Evolutionary conservation across 2,113 vertebrate species (phyloP).

Genomic region (Cyanocitta stelleri): DNA sequence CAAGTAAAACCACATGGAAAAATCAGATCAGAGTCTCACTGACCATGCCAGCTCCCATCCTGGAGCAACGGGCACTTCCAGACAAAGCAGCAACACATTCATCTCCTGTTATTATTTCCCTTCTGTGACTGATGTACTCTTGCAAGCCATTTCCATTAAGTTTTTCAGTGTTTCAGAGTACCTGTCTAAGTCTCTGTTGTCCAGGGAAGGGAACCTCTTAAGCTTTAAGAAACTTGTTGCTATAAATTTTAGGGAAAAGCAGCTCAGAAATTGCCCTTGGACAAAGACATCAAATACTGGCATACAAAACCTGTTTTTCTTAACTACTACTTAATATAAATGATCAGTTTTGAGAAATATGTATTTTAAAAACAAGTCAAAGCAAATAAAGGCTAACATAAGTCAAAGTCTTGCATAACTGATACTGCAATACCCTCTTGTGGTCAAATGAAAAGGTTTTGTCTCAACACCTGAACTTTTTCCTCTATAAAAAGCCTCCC

Average conservation of each 20-base stretch:
- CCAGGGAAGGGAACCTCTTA: not conserved
- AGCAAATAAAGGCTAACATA: not conserved
- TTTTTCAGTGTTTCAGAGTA: not conserved
- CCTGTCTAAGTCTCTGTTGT: not conserved
- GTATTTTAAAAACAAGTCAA: not conserved
- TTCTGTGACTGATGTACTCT: not conserved
- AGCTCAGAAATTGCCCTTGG: not conserved
- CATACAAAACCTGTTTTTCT: not conserved
- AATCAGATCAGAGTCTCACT: not conserved
- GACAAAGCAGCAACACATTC: not conserved
- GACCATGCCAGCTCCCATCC: not conserved
- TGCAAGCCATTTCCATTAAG: not conserved
- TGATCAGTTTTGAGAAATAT: not conserved
- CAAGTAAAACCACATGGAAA: not conserved
- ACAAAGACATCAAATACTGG: not conserved
- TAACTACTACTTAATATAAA: not conserved
- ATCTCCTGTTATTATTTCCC: not conserved
- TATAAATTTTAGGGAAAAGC: not conserved
- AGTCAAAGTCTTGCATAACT: not conserved
- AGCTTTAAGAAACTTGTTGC: not conserved
- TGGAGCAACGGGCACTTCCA: not conserved
- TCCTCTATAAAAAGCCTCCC: not conserved
- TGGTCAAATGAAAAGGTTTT: constrained; percentile 20
- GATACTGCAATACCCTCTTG: constrained; percentile 52
- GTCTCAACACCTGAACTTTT: not conserved